Evolutionary conservation across 1,140 invertebrate genomes (phyloP).

Genomic region (Drosophila bocki): DNA sequence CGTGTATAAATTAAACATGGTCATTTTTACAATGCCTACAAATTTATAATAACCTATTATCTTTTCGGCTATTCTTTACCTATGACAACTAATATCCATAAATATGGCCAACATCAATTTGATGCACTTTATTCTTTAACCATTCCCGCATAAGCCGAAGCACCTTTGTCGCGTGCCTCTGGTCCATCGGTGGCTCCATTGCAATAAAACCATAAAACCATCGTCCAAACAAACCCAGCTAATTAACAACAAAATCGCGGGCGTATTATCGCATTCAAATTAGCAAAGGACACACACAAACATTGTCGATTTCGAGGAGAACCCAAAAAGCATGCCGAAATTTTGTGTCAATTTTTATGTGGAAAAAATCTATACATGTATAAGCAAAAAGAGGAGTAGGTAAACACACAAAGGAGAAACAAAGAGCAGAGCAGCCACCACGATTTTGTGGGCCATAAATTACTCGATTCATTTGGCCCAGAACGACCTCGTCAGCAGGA

Average conservation of each 20-base stretch:
- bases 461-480: slow-evolving; percentile 75
- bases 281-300: slow-evolving; percentile 48
- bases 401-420: slow-evolving; percentile 26
- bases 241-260: slow-evolving; percentile 71
- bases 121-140: slow-evolving; percentile 29
- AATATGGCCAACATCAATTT: slow-evolving; percentile 5
- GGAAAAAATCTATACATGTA: slow-evolving; percentile 16
- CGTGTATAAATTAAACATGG: not conserved
- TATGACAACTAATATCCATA: slow-evolving; percentile 8
- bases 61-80: not conserved
- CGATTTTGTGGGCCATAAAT: slow-evolving; percentile 78
- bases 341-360: slow-evolving; percentile 49
- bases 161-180: slow-evolving; percentile 62
- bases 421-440: slow-evolving; percentile 32
- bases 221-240: slow-evolving; percentile 66
- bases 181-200: slow-evolving; percentile 15
- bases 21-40: not conserved
- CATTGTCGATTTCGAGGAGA: slow-evolving; percentile 14
- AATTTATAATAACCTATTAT: not conserved
- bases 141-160: slow-evolving; percentile 26
- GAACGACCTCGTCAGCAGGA: slow-evolving; percentile 66
- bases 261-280: slow-evolving; percentile 77
- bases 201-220: slow-evolving; percentile 51
- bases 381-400: slow-evolving; percentile 46
- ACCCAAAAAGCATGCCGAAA: slow-evolving; percentile 40